Base-by-base conservation (phyloP, 2,888 invertebrate species). In the Cybosia mesomella region DNA sequence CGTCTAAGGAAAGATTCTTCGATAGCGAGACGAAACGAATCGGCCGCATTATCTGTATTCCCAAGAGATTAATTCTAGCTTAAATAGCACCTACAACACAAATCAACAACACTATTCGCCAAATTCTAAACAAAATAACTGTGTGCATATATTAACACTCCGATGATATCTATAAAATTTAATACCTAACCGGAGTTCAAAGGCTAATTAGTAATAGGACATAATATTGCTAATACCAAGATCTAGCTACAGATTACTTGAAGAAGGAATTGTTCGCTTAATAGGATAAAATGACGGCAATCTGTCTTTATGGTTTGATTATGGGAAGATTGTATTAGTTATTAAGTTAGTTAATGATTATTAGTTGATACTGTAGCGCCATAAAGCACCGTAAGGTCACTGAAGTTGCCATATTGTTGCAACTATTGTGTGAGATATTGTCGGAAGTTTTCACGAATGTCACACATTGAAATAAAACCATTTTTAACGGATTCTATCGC, bases 181-280 rank as follows among this genome's bases (percentile, higher is more conserved):
- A 81, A 74, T 68, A 62, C 71, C 15, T 54, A 49, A 63, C 55
- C 66, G 65, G 61, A 67, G 74, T 73, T 74, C 77, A 79, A 83
- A 83, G 81, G 81, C 71, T 71, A 83, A 75, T 75, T 71, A 68
- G 72, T 82, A 74, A 81, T 71, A 67, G 77, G 70, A 74, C 76
- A 71, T 76, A 77, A 82, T 77, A 75, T 75, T 72, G 73, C 57
- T 67, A 21, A 79, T 80, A 77, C 68, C 15, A n/a, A 72, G 82
- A 77, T 80, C n/a, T 54, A 72, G 74, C 71, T 69, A 24, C 21
- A 75, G 82, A 83, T 82, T 73, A 82, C 75, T 68, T 81, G 79
- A 82, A 81, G 81, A 83, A 78, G 80, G 81, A 79, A 81, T 79
- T 77, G 76, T 82, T 77, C 67, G 65, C 72, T 66, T 74, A 73